Percentiles rank a stretch among this genome's conserved stretches.
These are phyloP conservation scores for Penaeus vannamei DNA, from an alignment of 1,140 invertebrate genomes.

Conservation along the genomic window DNA sequence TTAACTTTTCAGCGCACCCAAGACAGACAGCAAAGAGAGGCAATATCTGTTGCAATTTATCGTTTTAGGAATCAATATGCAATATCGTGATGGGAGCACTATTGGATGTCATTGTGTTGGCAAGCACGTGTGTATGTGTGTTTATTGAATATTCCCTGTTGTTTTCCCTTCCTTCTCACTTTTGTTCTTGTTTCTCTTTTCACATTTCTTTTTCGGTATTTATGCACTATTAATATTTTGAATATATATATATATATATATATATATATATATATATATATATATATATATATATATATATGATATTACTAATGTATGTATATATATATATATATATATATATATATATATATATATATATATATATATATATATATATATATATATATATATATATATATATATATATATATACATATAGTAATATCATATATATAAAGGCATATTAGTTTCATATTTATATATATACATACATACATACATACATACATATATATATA, in stretches of 20 bases:
- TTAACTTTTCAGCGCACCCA: too few species aligned
- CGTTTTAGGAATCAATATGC: too few species aligned
- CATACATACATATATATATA: conserved; percentile 17
- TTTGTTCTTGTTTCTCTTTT: too few species aligned
- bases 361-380: conserved; percentile 33
- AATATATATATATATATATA: not conserved
- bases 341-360: conserved; percentile 15
- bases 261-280: conserved; percentile 24
- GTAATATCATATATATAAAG: not conserved
- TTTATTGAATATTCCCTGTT: too few species aligned
- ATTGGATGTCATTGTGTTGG: too few species aligned
- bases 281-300: conserved; percentile 18
- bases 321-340: not conserved
- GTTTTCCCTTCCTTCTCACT: too few species aligned
- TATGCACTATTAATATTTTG: too few species aligned
- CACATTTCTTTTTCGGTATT: too few species aligned
- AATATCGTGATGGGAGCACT: too few species aligned
- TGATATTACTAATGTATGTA: not conserved
- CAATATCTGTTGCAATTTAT: too few species aligned
- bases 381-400: conserved; percentile 3
- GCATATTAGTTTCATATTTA: not conserved
- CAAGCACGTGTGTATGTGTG: too few species aligned
- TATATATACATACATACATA: not conserved
- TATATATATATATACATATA: not conserved
- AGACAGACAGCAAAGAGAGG: too few species aligned